These are phyloP conservation scores for human (Homo sapiens) DNA, from an alignment of 2,113 vertebrate genomes.

Conservation along the genomic window DNA sequence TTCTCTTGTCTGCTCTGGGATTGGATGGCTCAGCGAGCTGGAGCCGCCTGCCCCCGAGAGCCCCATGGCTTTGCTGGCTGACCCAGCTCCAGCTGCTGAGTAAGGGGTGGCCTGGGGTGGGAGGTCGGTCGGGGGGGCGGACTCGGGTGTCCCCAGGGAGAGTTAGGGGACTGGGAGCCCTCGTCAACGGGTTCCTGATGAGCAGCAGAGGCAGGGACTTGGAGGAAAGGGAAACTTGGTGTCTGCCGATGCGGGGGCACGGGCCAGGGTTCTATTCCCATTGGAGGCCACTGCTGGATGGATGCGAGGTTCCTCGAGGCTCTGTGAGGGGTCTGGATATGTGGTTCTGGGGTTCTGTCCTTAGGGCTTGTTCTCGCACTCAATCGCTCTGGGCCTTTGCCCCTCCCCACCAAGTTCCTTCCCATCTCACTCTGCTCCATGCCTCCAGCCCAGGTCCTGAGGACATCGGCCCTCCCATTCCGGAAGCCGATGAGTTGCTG, in stretches of 20 bases:
- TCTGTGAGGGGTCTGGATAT: not conserved
- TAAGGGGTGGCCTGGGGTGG: conserved; percentile 84
- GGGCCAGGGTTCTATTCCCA: not conserved
- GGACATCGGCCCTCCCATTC: conserved; percentile 91
- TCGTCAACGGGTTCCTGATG: not conserved
- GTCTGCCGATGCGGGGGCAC: not conserved
- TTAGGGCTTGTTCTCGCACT: conserved; percentile 15
- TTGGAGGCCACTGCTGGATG: not conserved
- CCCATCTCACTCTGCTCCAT: conserved; percentile 16
- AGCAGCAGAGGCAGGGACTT: not conserved
- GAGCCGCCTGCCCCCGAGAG: conserved; percentile 91
- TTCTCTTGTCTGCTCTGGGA: conserved; percentile 83
- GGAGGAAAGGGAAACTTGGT: not conserved
- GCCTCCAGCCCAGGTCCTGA: conserved; percentile 85
- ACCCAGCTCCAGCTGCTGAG: conserved; percentile 92
- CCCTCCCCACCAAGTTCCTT: not conserved
- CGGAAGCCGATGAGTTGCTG: conserved; percentile 94
- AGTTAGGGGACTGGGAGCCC: not conserved
- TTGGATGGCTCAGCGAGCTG: conserved; percentile 94
- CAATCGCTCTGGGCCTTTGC: not conserved
- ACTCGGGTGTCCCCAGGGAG: conserved; percentile 31
- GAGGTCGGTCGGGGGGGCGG: not conserved
- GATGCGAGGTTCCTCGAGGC: not conserved
- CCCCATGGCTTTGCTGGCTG: conserved; percentile 92
- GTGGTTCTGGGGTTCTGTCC: not conserved